phyloP scores from a whole-genome alignment of 2,888 invertebrate genomes.

The Pollenia angustigena region DNA sequence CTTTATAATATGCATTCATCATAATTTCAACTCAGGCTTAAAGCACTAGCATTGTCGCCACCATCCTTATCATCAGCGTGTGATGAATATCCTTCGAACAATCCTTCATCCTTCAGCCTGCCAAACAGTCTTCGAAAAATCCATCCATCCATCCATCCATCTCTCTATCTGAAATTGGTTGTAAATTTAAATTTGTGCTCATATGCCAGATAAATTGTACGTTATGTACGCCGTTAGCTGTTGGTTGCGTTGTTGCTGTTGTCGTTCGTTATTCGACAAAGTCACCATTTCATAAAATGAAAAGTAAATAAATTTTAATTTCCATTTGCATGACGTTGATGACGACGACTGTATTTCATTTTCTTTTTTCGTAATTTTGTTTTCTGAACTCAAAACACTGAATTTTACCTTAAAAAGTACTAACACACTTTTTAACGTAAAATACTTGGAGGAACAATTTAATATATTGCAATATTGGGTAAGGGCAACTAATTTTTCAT shows the following conservation, averaged over 20 bases:
- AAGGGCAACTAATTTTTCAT: background rate
- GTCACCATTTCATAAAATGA: constrained; percentile 51
- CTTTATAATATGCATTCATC: constrained; percentile 60
- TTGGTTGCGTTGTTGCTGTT: background rate
- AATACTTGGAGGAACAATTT: constrained; percentile 33
- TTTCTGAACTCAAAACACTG: background rate
- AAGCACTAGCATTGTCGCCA: constrained; percentile 3
- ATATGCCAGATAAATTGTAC: constrained; percentile 44
- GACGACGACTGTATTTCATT: constrained; percentile 3
- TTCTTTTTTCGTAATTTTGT: background rate
- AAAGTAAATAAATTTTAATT: constrained; percentile 72
- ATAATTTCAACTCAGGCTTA: constrained; percentile 61
- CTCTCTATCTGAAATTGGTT: constrained; percentile 37
- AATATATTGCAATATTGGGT: background rate
- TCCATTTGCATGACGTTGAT: constrained; percentile 61
- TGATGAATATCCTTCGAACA: constrained; percentile 23
- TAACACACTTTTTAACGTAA: constrained; percentile 22
- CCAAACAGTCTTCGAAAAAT: constrained; percentile 1
- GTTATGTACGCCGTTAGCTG: constrained; percentile 18
- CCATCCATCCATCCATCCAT: constrained; percentile 32
- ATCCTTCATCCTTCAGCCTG: constrained; percentile 28
- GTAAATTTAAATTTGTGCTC: constrained; percentile 50
- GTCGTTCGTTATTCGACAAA: constrained; percentile 11
- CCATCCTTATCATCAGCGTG: constrained; percentile 36
- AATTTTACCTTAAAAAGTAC: background rate